Conservation (phyloP, 2,888 invertebrate genomes). For the Disparrhopalites patrizii region DNA sequence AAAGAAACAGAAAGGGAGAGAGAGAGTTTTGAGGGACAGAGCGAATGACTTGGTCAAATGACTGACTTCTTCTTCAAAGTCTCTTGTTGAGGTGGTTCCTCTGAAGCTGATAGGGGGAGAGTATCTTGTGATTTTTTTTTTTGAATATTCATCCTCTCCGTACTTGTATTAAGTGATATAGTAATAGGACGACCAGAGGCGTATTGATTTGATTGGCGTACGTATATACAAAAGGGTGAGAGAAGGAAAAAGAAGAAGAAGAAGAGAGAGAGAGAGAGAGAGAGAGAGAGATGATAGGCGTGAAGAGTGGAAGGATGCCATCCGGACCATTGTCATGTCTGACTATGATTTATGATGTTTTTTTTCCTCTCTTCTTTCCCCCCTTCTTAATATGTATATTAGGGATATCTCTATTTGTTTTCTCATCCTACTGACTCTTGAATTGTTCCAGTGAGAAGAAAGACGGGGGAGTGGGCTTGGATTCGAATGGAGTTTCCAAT, state of each 20-base stretch:
- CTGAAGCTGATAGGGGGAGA: constrained; percentile 1
- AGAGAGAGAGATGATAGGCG: constrained; percentile 22
- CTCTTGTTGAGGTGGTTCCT: background rate
- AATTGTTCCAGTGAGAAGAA: constrained; percentile 61
- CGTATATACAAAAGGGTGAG: constrained; percentile 11
- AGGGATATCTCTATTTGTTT: background rate
- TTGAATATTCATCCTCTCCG: background rate
- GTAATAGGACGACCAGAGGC: too few species aligned
- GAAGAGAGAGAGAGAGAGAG: too few species aligned
- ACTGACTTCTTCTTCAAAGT: background rate
- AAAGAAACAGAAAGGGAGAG: too few species aligned
- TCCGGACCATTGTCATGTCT: constrained; percentile 8
- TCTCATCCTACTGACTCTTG: background rate
- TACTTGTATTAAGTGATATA: too few species aligned
- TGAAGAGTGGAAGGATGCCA: constrained; percentile 9
- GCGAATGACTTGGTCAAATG: too few species aligned
- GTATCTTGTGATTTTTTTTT: background rate
- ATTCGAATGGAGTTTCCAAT: constrained; percentile 41
- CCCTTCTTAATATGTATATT: too few species aligned
- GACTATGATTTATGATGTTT: constrained; percentile 35
- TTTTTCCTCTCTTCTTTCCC: constrained; percentile 35
- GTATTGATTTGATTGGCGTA: constrained; percentile 37
- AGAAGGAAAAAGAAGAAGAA: too few species aligned
- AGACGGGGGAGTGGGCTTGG: constrained; percentile 58
- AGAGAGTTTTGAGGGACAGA: too few species aligned